Evolutionary conservation across 2,113 vertebrate genomes (phyloP).

Genomic region (Colistium nudipinnis): DNA sequence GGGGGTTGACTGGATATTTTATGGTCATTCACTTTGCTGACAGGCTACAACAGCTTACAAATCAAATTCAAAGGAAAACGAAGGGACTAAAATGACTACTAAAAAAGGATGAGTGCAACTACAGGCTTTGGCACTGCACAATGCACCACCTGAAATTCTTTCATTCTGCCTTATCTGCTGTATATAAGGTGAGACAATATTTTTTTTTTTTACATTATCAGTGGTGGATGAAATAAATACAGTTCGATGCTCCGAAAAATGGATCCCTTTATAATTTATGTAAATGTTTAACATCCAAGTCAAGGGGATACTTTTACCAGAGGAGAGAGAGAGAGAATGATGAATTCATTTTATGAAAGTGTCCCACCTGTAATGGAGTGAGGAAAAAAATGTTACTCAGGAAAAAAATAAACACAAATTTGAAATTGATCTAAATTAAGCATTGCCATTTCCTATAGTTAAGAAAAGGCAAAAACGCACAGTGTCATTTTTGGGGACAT

Average conservation of each 20-base stretch:
- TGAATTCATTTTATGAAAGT: neutral
- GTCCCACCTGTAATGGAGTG: neutral
- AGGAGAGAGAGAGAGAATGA: neutral
- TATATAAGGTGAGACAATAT: constrained; percentile 5
- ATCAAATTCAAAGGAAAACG: constrained; percentile 69
- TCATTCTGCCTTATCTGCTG: constrained; percentile 30
- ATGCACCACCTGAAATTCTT: constrained; percentile 36
- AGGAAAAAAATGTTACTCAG: neutral
- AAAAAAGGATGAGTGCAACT: constrained; percentile 58
- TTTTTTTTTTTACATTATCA: constrained; percentile 29
- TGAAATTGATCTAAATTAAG: constrained; percentile 2
- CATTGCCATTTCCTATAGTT: constrained; percentile 6
- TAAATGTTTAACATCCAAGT: neutral
- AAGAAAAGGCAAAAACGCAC: too few relatives aligned
- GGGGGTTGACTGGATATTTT: constrained; percentile 66
- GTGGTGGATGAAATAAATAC: constrained; percentile 13
- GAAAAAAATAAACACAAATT: neutral
- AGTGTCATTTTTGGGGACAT: too few relatives aligned
- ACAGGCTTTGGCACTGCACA: constrained; percentile 40
- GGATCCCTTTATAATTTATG: too few relatives aligned
- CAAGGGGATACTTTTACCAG: neutral
- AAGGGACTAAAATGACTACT: constrained; percentile 56
- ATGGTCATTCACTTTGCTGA: constrained; percentile 73
- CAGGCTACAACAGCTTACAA: constrained; percentile 68
- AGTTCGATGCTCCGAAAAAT: constrained; percentile 8